Evolutionary conservation across 2,888 invertebrate genomes (phyloP), one percentile per base, ranked within the genome.

Genomic region (Spialia ferax): DNA sequence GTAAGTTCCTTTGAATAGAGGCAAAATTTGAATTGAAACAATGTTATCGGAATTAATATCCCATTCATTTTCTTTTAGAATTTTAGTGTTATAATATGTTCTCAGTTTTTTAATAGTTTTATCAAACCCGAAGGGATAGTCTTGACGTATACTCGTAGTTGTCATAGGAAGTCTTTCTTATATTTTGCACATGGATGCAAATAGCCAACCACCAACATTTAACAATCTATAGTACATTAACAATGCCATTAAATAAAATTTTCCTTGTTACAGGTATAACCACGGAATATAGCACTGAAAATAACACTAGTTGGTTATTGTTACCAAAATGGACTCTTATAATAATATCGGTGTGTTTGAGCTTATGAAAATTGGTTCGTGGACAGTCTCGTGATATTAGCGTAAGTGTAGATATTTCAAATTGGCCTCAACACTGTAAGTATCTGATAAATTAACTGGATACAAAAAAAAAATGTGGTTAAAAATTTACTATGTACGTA

Each of bases 281-380:
- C 69, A 71, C 79, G 72, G 78, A 73, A 45, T 75, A 70, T 61
- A 76, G 80, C 73, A 71, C 75, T 72, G 78, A 73, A 42, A 74
- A 70, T 60, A 76, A 80, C 73, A 70, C 75, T 67, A 75, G 74
- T 68, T 66, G 79, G 70, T 73, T 84, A 75, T 70, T 80, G 68
- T 75, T 78, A 73, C 74, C 83, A 70, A 73, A 80, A 77, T 82
- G 86, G 85, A 86, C 82, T 78, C 76, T 83, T 69, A 81, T 76
- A 75, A 75, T 81, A 82, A 83, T 91, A 80, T 84, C 82, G 79
- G 85, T 79, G 78, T 83, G 79, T 73, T 77, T 76, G 87, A 91
- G 91, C 88, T 93, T 93, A 93, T 93, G 92, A 93, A 90, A 82
- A 82, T 82, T 68, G 79, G 84, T 76, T 83, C 75, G 80, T 81